Conservation (phyloP, 1,140 invertebrate species). For the Drosophila asahinai region DNA sequence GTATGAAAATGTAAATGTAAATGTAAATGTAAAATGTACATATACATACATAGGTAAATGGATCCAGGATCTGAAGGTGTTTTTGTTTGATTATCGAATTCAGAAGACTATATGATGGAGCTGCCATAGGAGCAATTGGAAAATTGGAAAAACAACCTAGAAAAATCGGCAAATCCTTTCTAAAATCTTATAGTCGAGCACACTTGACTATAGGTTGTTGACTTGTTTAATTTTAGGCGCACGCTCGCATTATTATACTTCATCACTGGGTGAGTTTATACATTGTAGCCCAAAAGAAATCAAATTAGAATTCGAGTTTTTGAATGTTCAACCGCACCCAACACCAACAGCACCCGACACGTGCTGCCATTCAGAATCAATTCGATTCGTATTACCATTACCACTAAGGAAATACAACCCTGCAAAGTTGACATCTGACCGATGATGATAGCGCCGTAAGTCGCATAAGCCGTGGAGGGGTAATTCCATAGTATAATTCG, state of each 20-base stretch:
- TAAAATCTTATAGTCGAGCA: background rate
- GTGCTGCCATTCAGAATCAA: constrained; percentile 80
- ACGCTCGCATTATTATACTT: background rate
- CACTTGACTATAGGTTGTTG: background rate
- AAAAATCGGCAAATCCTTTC: too few relatives aligned
- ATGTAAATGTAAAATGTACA: too few relatives aligned
- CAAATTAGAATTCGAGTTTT: constrained; percentile 43
- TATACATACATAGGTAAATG: too few relatives aligned
- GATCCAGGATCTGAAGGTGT: too few relatives aligned
- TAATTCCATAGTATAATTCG: constrained; percentile 64
- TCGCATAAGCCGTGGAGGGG: constrained; percentile 24
- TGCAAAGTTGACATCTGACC: constrained; percentile 43
- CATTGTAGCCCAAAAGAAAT: background rate
- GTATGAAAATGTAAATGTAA: too few relatives aligned
- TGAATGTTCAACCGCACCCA: constrained; percentile 49
- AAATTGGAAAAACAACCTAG: too few relatives aligned
- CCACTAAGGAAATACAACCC: constrained; percentile 14
- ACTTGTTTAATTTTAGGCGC: background rate
- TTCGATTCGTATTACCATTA: constrained; percentile 66
- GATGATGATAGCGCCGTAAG: constrained; percentile 34
- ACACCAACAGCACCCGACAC: constrained; percentile 71
- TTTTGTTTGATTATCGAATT: too few relatives aligned
- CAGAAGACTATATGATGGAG: too few relatives aligned
- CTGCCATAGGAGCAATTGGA: too few relatives aligned
- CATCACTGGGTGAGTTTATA: background rate